Evolutionary conservation across 1,140 invertebrate genomes (phyloP), one percentile per base, ranked within the genome.

Genomic region (Drosophila guanche): DNA sequence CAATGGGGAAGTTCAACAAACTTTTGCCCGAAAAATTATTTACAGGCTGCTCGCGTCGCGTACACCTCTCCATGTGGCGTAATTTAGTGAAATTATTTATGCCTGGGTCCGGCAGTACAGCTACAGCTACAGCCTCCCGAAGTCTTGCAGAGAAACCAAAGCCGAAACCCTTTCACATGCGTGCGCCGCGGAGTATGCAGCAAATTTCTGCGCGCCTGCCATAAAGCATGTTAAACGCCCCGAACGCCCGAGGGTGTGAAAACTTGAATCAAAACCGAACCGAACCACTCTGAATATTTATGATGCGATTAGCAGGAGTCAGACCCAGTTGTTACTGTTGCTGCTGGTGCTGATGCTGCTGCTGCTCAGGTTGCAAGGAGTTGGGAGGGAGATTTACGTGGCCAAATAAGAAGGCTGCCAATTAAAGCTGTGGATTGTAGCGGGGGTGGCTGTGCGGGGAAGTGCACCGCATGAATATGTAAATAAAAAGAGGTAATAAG

Each of bases 401-500:
- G 60, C 66, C 72, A 80, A 78, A 79, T 72, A 73, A 73, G 76
- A 76, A 76, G 74, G 65, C 78, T 86, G 79, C 84, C 81, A 90
- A 89, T 89, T 89, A 86, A 88, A 70, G 69, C 69, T 60, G 33
- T 12, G 33, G 33, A 37, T 12, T 12, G 33, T 0, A 4, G 33
- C 58, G 51, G 16, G 16, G 16, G 16, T 20, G 16, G 16, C 16
- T 20, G 16, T 20, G 63, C 73, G 58, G 71, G 52, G 70, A 66
- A 72, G 72, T 74, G 79, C 65, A 72, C 81, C 83, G 88, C 78
- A 86, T 90, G 86, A 90, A 90, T 90, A 90, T 90, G 83, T 86
- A 86, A 86, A 86, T 88, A 86, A 86, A 90, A 90, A 80, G 78
- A 86, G 86, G 78, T 90, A 86, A 90, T 90, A 90, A 90, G 86